Conservation (phyloP, 2,888 invertebrate species). For the Eumacrocentrus americanus region DNA sequence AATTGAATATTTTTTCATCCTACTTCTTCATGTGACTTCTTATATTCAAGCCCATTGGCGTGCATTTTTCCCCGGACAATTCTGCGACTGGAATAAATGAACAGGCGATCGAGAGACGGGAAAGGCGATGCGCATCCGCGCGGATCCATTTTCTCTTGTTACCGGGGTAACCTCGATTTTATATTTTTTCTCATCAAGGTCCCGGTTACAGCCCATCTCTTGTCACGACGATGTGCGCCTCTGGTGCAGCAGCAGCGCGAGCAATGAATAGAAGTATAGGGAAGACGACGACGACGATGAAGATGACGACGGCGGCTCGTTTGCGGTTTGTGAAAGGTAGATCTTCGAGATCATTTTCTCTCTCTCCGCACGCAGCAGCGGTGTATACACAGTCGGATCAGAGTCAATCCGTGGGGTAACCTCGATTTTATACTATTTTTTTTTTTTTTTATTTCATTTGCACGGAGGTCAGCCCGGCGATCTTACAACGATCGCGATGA, state of each 20-base stretch:
- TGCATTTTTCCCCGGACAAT: slow-evolving; percentile 7
- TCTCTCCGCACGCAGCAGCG: neutral
- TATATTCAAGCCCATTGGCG: neutral
- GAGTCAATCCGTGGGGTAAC: slow-evolving; percentile 24
- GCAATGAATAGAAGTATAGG: slow-evolving; percentile 21
- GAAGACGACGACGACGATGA: slow-evolving; percentile 21
- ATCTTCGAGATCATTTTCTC: slow-evolving; percentile 30
- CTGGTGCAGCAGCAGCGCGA: slow-evolving; percentile 23
- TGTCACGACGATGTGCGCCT: slow-evolving; percentile 11
- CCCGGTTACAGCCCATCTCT: slow-evolving; percentile 27
- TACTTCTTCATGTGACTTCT: slow-evolving; percentile 6
- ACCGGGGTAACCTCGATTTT: slow-evolving; percentile 37
- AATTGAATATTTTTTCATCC: slow-evolving; percentile 17
- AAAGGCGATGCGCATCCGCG: slow-evolving; percentile 26
- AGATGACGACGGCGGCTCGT: slow-evolving; percentile 18
- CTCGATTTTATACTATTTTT: slow-evolving; percentile 29
- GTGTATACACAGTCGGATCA: too few species aligned
- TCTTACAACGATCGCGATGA: slow-evolving; percentile 25
- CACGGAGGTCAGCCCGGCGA: too few species aligned
- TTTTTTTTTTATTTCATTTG: slow-evolving; percentile 19
- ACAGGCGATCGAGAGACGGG: slow-evolving; percentile 18
- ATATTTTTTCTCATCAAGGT: slow-evolving; percentile 27
- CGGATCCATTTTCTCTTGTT: slow-evolving; percentile 35
- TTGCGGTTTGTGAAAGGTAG: slow-evolving; percentile 31
- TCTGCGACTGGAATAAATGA: slow-evolving; percentile 17